Evolutionary conservation across 1,140 invertebrate genomes (phyloP).

Genomic region (Linepithema humile): DNA sequence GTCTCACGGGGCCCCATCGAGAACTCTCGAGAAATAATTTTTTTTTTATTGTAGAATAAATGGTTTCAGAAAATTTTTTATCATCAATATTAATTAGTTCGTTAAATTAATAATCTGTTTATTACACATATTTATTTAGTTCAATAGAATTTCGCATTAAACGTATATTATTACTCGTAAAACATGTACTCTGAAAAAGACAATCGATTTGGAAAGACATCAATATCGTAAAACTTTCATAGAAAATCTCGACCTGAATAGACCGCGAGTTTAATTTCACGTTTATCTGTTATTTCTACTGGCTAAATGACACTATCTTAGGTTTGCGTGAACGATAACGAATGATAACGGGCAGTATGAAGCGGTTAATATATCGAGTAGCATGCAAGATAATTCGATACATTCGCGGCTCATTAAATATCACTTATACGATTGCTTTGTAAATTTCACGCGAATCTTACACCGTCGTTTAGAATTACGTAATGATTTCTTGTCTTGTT

Average conservation of each 20-base stretch:
- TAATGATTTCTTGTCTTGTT: neutral
- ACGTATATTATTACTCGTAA: too few relatives aligned
- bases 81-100: too few relatives aligned
- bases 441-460: conserved; percentile 23
- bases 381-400: conserved; percentile 40
- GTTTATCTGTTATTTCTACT: conserved; percentile 52
- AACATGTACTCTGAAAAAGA: too few relatives aligned
- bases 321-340: conserved; percentile 29
- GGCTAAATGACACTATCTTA: conserved; percentile 44
- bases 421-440: neutral
- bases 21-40: conserved; percentile 37
- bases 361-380: conserved; percentile 50
- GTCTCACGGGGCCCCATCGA: too few relatives aligned
- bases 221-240: too few relatives aligned
- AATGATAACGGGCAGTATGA: conserved; percentile 41
- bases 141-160: too few relatives aligned
- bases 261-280: conserved; percentile 29
- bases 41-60: neutral
- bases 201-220: too few relatives aligned
- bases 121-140: too few relatives aligned
- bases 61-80: too few relatives aligned
- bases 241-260: conserved; percentile 24
- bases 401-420: conserved; percentile 39
- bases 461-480: neutral
- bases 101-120: too few relatives aligned